phyloP scores from a whole-genome alignment of 2,113 vertebrate species.

The Carlito syrichta region DNA sequence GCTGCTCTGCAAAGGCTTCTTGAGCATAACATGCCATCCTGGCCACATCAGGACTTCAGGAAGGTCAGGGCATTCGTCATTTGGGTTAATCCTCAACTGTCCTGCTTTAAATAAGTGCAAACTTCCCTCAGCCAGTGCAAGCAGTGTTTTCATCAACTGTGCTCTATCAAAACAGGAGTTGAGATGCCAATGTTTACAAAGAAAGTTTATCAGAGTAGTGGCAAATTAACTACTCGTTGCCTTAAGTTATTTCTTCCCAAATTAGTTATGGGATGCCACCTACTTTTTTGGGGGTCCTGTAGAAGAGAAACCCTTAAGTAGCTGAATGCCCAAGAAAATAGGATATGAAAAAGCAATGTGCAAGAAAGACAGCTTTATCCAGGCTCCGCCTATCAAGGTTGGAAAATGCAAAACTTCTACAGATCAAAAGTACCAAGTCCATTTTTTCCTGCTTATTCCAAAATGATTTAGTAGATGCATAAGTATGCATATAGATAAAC shows the following conservation, averaged over 20 bases:
- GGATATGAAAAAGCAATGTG: conserved; percentile 70
- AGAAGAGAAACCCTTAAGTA: not conserved
- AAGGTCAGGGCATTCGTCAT: not conserved
- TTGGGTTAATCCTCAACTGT: not conserved
- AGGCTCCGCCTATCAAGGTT: conserved; percentile 51
- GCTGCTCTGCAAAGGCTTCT: not conserved
- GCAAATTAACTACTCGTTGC: not conserved
- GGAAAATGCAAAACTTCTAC: conserved; percentile 12
- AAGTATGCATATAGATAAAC: not conserved
- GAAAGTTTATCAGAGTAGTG: not conserved
- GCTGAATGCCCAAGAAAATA: conserved; percentile 57
- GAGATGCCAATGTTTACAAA: not conserved
- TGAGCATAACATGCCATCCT: not conserved
- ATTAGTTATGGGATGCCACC: not conserved
- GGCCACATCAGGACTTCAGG: not conserved
- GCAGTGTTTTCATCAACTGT: not conserved
- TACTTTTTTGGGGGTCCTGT: not conserved
- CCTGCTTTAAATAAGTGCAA: not conserved
- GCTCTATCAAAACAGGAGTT: not conserved
- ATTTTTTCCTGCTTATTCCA: not conserved
- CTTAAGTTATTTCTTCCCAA: not conserved
- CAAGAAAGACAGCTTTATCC: conserved; percentile 67
- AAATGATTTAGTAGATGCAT: not conserved
- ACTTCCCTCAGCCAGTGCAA: not conserved
- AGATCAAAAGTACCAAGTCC: not conserved